Evolutionary conservation across 2,797 vertebrate species (phyloP), one percentile per base, ranked within the genome.

Genomic region (Cynodonichthys magdalenae): DNA sequence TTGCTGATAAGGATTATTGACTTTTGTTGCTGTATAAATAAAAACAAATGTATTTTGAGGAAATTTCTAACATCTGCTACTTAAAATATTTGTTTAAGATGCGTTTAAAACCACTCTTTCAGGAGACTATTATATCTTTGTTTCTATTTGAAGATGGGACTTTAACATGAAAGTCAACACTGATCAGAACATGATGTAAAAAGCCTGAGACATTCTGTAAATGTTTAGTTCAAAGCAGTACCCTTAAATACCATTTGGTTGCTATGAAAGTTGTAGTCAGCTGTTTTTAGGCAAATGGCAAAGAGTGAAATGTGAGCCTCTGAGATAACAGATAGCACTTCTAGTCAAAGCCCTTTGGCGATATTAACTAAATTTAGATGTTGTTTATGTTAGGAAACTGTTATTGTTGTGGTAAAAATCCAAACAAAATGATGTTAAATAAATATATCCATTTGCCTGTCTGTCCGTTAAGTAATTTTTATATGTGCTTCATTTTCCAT

Each of bases 361-460:
- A 65, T 51, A 52, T 46, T 57, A 39, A 20, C 29, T 59, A 29
- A 58, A 46, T 63, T 62, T 6, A 69, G 59, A 62, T 62, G 15
- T 2, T 53, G 11, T 42, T 19, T 58, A 44, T 57, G 17, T 44
- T 51, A 49, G 44, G 47, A n/a, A 39, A 14, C 10, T 19, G 4
- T 15, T 39, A 18, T 28, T 27, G 44, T 50, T 28, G 48, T 28
- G 15, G 6, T 50, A 28, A 28, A 50, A 15, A 3, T 17, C 6
- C 2, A 28, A 28, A 17, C 20, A 49, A 49, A 50, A 28, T 39
- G 34, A 36, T 6, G 31, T 24, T 3, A 24, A 34, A 34, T 7
- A 34, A 34, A 39, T 12, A 39, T 39, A 39, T 39, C 11, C 3
- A 14, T 39, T 11, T 11, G 7, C 3, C 9, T 27, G 1, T 10